Conservation (phyloP, 2,888 invertebrate species). For the Dorcus parallelipipedus region DNA sequence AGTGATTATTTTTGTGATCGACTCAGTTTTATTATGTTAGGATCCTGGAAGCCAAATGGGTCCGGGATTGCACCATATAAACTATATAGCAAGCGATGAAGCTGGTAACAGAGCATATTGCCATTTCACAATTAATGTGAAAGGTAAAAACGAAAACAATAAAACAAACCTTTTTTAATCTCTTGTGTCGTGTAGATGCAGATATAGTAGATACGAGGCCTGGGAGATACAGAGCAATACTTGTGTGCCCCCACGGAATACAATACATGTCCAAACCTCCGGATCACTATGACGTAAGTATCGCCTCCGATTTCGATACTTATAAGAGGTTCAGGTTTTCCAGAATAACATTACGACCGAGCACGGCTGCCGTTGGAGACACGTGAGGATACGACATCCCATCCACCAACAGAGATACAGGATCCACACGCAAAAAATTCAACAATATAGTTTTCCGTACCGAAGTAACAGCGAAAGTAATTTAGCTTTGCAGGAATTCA, state of each 20-base stretch:
- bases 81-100: constrained; percentile 62
- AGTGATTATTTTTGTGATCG: background rate
- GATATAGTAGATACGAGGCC: constrained; percentile 17
- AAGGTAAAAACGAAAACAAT: constrained; percentile 46
- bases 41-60: constrained; percentile 61
- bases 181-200: constrained; percentile 20
- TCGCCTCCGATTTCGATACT: constrained; percentile 1
- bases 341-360: constrained; percentile 34
- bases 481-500: background rate
- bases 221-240: constrained; percentile 36
- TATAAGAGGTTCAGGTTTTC: constrained; percentile 14
- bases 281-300: constrained; percentile 37
- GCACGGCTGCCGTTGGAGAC: constrained; percentile 42
- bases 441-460: background rate
- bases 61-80: constrained; percentile 59
- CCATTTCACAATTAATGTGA: constrained; percentile 60
- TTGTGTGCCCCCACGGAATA: constrained; percentile 44
- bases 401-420: constrained; percentile 28
- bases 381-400: constrained; percentile 35
- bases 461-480: background rate
- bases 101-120: constrained; percentile 62
- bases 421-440: constrained; percentile 20
- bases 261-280: constrained; percentile 38
- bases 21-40: constrained; percentile 38
- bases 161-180: background rate